A percentile compares a stretch with the other conserved stretches of the same genome.
Evolutionary conservation across 2,113 vertebrate genomes (phyloP).

Genomic region (Catagonus wagneri): DNA sequence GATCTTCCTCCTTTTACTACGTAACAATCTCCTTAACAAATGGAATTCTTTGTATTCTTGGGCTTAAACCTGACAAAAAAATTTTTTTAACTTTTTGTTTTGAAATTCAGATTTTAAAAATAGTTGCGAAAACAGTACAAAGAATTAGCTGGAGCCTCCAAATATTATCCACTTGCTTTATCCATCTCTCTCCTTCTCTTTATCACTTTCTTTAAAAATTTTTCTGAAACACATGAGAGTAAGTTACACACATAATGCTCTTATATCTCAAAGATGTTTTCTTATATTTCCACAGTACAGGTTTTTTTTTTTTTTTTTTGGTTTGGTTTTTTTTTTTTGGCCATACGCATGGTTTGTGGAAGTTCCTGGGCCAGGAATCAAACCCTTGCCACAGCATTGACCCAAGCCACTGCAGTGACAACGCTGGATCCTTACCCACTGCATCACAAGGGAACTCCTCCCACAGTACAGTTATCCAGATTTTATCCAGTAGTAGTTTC

Average conservation of each 20-base stretch:
- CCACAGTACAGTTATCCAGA: neutral
- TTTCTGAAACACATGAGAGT: neutral
- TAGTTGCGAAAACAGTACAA: neutral
- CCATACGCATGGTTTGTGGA: no score
- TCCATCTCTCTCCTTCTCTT: neutral
- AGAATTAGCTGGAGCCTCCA: neutral
- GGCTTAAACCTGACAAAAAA: neutral
- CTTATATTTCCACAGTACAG: neutral
- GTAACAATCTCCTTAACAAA: neutral
- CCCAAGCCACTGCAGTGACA: no score
- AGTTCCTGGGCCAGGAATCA: no score
- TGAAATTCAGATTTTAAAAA: slow-evolving; percentile 40
- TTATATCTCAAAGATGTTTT: neutral
- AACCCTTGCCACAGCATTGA: no score
- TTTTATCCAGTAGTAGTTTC: neutral
- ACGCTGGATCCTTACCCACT: no score
- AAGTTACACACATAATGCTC: neutral
- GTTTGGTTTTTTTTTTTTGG: no score
- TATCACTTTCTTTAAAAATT: neutral
- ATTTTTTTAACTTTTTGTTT: neutral
- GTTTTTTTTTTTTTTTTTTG: neutral
- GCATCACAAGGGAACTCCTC: no score
- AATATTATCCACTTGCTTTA: neutral
- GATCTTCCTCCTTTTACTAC: neutral
- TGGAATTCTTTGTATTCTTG: neutral